Conservation (phyloP, 2,797 vertebrate species). For the Acipenser transmontanus region DNA sequence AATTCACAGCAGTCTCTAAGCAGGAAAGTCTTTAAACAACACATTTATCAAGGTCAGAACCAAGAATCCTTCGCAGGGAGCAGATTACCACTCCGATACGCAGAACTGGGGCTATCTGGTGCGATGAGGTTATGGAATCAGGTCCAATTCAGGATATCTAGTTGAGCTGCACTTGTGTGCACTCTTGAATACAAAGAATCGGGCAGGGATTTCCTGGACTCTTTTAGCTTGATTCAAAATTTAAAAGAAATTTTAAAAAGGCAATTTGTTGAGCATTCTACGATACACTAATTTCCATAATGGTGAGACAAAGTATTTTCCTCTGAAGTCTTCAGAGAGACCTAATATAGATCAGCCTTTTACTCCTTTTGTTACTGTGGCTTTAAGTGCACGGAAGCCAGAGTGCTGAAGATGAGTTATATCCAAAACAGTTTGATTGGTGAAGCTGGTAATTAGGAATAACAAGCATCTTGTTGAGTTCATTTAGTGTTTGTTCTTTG, state of each 20-base stretch:
- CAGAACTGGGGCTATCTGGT: too few relatives aligned
- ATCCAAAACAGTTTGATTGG: constrained; percentile 24
- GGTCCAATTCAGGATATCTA: constrained; percentile 51
- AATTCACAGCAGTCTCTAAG: not conserved
- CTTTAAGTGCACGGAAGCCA: constrained; percentile 17
- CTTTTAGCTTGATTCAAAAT: constrained; percentile 10
- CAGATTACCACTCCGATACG: too few relatives aligned
- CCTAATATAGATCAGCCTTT: constrained; percentile 30
- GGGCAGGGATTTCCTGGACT: constrained; percentile 34
- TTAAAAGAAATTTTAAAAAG: not conserved
- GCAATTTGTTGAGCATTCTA: constrained; percentile 18
- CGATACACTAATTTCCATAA: constrained; percentile 53
- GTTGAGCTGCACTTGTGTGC: constrained; percentile 47
- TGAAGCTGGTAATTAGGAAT: constrained; percentile 29
- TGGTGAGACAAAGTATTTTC: constrained; percentile 46
- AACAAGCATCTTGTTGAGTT: constrained; percentile 22
- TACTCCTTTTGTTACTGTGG: constrained; percentile 16
- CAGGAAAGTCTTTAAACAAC: too few relatives aligned
- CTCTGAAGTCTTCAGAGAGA: constrained; percentile 41
- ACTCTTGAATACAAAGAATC: constrained; percentile 50
- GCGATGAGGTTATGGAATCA: constrained; percentile 16
- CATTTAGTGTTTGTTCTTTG: constrained; percentile 31
- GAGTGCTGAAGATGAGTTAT: constrained; percentile 24
- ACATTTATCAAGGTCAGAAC: too few relatives aligned
- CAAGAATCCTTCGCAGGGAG: too few relatives aligned